Evolutionary conservation across 2,888 invertebrate genomes (phyloP).

Genomic region (Platynereis dumerilii): DNA sequence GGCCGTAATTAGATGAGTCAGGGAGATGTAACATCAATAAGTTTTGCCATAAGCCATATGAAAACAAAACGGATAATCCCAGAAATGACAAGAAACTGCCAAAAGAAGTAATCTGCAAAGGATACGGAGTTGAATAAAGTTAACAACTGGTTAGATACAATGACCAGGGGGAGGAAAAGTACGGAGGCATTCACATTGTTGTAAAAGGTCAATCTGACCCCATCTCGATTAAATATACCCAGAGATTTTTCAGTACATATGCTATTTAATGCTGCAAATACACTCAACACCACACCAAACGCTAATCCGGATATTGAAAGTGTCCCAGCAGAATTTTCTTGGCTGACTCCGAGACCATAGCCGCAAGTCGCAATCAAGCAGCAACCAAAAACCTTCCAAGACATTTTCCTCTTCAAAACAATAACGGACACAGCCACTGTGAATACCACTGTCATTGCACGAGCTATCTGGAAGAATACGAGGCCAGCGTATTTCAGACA

Average conservation of each 20-base stretch:
- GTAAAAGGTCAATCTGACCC: slow-evolving; percentile 53
- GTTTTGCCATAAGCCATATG: slow-evolving; percentile 59
- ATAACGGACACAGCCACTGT: slow-evolving; percentile 54
- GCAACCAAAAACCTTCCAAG: slow-evolving; percentile 45
- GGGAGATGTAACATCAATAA: slow-evolving; percentile 62
- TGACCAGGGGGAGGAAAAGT: too few species aligned
- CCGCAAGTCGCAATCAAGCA: slow-evolving; percentile 51
- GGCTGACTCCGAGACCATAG: too few species aligned
- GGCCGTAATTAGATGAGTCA: slow-evolving; percentile 61
- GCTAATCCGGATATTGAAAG: too few species aligned
- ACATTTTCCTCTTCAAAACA: slow-evolving; percentile 48
- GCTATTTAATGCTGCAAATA: slow-evolving; percentile 58
- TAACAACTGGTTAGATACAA: slow-evolving; percentile 53
- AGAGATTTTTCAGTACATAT: slow-evolving; percentile 59
- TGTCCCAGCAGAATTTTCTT: too few species aligned
- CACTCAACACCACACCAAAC: too few species aligned
- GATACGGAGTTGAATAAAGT: slow-evolving; percentile 52
- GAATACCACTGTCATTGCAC: slow-evolving; percentile 61
- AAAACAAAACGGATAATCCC: too few species aligned
- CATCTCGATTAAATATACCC: slow-evolving; percentile 45
- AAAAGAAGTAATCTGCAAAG: too few species aligned
- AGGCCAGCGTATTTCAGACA: slow-evolving; percentile 61
- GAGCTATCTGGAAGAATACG: slow-evolving; percentile 60
- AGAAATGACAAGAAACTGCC: too few species aligned
- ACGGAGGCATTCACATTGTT: slow-evolving; percentile 55